Percentiles rank a stretch among this genome's conserved stretches.
phyloP scores from a whole-genome alignment of 2,888 invertebrate genomes.

The Sphaeridia pumilis region DNA sequence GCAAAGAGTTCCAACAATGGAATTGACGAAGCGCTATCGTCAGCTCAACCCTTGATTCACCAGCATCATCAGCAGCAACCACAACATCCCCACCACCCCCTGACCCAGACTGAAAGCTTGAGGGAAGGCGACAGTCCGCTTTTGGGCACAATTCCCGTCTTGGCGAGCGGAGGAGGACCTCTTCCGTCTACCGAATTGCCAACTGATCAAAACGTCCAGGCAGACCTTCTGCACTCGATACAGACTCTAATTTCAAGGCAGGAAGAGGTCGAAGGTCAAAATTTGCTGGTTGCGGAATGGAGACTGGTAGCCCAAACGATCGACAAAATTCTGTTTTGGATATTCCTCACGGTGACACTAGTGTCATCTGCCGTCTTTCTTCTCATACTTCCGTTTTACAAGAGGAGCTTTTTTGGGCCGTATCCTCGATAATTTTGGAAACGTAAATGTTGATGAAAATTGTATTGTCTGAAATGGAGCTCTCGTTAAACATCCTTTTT shows the following conservation, averaged over 20 bases:
- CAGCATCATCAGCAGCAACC: no score
- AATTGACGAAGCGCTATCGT: no score
- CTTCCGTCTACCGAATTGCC: no score
- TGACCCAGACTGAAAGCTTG: background rate
- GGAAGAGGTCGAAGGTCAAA: conserved; percentile 41
- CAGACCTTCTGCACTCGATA: conserved; percentile 42
- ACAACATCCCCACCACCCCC: background rate
- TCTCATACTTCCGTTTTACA: conserved; percentile 42
- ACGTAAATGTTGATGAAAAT: no score
- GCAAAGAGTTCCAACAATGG: no score
- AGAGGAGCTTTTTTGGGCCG: conserved; percentile 30
- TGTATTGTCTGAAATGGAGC: no score
- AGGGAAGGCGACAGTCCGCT: background rate
- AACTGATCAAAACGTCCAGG: conserved; percentile 36
- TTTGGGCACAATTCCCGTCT: background rate
- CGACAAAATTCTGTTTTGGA: conserved; percentile 46
- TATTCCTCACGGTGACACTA: conserved; percentile 45
- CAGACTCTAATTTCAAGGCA: conserved; percentile 43
- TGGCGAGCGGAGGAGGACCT: background rate
- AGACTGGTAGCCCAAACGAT: conserved; percentile 45
- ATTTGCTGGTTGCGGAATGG: conserved; percentile 46
- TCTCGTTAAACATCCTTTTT: no score
- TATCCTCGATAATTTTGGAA: background rate
- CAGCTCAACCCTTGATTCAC: no score
- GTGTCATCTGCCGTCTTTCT: conserved; percentile 43